A percentile compares a stretch with the other conserved stretches of the same genome.
Evolutionary conservation across 2,888 invertebrate genomes (phyloP).

Genomic region (Epinotia brunnichana): DNA sequence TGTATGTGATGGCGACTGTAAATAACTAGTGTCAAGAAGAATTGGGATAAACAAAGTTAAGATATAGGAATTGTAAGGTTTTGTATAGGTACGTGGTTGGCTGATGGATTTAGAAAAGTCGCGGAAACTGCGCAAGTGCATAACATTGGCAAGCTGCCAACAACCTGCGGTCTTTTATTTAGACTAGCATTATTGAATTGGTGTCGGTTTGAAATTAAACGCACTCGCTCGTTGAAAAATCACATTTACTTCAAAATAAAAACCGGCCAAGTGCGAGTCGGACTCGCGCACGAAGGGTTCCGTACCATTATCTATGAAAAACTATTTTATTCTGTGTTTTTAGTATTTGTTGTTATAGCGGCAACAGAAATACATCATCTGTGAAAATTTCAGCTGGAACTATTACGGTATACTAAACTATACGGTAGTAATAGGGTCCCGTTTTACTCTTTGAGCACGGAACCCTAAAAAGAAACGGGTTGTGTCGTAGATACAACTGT

Average conservation of each 20-base stretch:
- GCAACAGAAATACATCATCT: too few relatives aligned
- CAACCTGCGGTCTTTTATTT: constrained; percentile 12
- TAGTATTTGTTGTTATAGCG: not conserved
- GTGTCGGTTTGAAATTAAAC: not conserved
- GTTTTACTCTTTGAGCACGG: too few relatives aligned
- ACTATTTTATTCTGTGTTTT: too few relatives aligned
- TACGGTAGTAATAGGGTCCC: too few relatives aligned
- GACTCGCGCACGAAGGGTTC: not conserved
- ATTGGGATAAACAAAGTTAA: constrained; percentile 10
- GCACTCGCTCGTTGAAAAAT: not conserved
- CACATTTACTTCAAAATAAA: not conserved
- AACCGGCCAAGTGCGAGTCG: not conserved
- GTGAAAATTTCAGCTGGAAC: too few relatives aligned
- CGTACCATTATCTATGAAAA: too few relatives aligned
- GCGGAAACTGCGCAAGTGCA: constrained; percentile 38
- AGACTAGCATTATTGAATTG: not conserved
- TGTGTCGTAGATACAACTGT: too few relatives aligned
- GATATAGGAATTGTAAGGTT: constrained; percentile 58
- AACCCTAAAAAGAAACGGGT: too few relatives aligned
- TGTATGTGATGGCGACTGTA: constrained; percentile 48
- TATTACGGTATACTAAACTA: too few relatives aligned
- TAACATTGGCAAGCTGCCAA: constrained; percentile 42
- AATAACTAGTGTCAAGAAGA: constrained; percentile 45
- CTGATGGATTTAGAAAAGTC: constrained; percentile 42
- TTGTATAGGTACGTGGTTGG: constrained; percentile 54